These are phyloP conservation scores for Polydrusus pterygomalis DNA, from an alignment of 2,888 invertebrate species.

Conservation along the genomic window DNA sequence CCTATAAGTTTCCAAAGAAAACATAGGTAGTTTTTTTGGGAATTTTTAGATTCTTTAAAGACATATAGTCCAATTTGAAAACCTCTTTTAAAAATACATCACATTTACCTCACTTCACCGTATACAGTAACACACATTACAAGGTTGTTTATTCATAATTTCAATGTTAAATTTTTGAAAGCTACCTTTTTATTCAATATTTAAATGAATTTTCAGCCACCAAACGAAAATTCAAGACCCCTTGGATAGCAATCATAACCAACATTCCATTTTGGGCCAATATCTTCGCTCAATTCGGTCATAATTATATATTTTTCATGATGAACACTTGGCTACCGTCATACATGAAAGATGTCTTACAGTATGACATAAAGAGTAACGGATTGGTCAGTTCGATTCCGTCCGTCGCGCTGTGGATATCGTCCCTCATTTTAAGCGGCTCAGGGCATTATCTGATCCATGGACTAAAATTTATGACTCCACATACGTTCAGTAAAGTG, in stretches of 20 bases:
- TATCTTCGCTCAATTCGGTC: constrained; percentile 80
- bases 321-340: constrained; percentile 80
- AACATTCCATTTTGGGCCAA: constrained; percentile 66
- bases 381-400: constrained; percentile 48
- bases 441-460: constrained; percentile 23
- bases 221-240: constrained; percentile 42
- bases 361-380: constrained; percentile 44
- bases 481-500: constrained; percentile 25
- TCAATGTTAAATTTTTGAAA: no score
- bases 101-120: no score
- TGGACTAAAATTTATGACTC: constrained; percentile 31
- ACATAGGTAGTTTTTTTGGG: no score
- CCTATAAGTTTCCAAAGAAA: no score
- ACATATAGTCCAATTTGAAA: no score
- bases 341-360: constrained; percentile 68
- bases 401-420: constrained; percentile 47
- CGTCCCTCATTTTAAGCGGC: constrained; percentile 33
- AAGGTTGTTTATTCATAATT: no score
- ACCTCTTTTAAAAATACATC: no score
- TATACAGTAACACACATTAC: no score
- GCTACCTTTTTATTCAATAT: no score
- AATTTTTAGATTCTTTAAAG: no score
- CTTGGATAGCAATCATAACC: constrained; percentile 54
- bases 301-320: constrained; percentile 80
- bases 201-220: background rate